Base-by-base conservation (phyloP, 2,888 invertebrate genomes). In the Hypercompe scribonia region DNA sequence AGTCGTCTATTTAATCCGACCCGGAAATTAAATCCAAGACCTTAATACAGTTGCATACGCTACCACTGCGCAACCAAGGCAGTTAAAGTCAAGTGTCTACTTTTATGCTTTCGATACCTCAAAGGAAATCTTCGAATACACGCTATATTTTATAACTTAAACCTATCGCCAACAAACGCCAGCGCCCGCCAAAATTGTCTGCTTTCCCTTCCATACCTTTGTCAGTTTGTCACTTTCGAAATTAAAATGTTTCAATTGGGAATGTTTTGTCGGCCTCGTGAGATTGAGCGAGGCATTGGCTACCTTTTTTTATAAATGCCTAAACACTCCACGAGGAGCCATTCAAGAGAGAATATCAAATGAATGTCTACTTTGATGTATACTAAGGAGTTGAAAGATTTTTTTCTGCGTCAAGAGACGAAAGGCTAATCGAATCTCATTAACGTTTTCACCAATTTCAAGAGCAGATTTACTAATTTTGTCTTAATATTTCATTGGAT, bases 231-330 rank as follows among this genome's bases (percentile, higher is more conserved):
- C 79, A 79, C 73, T 79, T 76, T 68, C 64, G 15, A 76, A 78
- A 81, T 78, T 81, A 75, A 81, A 79, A 75, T 72, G 73, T 77
- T 76, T 71, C 72, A 74, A 73, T 78, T 71, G 74, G 65, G 50
- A 58, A 58, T 54, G 65, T 72, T 72, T 73, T 63, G 64, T 67
- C 31, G 65, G 50, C 39, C 69, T 70, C 61, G 18, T 13, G 70
- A 66, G 70, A 74, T 54, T 58, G 39, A 46, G 31, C 46, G 36
- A 64, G 28, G 39, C 50, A 61, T 74, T 68, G 31, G 34, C 33
- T 68, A 39, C 24, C 8, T 71, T 70, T 69, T 46, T 63, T 70
- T 70, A 70, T 64, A 64, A 63, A 21, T 50, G 34, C 10, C 7
- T 58, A 46, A 66, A 21, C 34, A 64, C 66, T 68, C 67, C 70